Conservation (phyloP, 2,113 vertebrate genomes). For the Silurus meridionalis region DNA sequence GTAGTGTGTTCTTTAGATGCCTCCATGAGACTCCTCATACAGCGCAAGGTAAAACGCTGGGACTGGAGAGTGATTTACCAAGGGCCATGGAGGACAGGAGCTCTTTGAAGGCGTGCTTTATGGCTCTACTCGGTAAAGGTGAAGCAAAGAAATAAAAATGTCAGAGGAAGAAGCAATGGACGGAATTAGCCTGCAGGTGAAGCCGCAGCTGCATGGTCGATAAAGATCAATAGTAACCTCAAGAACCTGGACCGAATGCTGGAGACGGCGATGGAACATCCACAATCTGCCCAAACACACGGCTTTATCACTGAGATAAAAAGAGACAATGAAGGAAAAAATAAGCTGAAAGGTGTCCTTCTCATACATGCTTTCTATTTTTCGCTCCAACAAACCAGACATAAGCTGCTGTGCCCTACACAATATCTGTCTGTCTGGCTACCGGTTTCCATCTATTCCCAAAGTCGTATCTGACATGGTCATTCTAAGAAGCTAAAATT, state of each 20-base stretch:
- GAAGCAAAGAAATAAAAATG: slow-evolving; percentile 59
- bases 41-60: not conserved
- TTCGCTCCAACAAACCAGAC: not conserved
- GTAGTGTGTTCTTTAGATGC: not conserved
- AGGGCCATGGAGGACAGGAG: not conserved
- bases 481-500: slow-evolving; percentile 27
- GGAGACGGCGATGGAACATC: slow-evolving; percentile 43
- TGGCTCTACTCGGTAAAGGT: slow-evolving; percentile 55
- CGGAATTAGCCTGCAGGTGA: slow-evolving; percentile 60
- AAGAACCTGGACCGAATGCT: slow-evolving; percentile 55
- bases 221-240: slow-evolving; percentile 58
- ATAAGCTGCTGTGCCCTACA: slow-evolving; percentile 13
- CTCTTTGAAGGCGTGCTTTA: slow-evolving; percentile 43
- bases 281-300: not conserved
- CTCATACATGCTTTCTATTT: not conserved
- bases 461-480: slow-evolving; percentile 23
- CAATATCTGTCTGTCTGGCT: not conserved
- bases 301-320: slow-evolving; percentile 14
- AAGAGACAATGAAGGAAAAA: slow-evolving; percentile 2
- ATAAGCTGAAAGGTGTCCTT: not conserved
- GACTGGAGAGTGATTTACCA: slow-evolving; percentile 33
- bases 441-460: slow-evolving; percentile 6
- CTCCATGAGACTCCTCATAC: not conserved
- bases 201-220: slow-evolving; percentile 56
- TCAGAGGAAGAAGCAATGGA: slow-evolving; percentile 54